Evolutionary conservation across 2,113 vertebrate genomes (phyloP).

Genomic region (Ochotona princeps): DNA sequence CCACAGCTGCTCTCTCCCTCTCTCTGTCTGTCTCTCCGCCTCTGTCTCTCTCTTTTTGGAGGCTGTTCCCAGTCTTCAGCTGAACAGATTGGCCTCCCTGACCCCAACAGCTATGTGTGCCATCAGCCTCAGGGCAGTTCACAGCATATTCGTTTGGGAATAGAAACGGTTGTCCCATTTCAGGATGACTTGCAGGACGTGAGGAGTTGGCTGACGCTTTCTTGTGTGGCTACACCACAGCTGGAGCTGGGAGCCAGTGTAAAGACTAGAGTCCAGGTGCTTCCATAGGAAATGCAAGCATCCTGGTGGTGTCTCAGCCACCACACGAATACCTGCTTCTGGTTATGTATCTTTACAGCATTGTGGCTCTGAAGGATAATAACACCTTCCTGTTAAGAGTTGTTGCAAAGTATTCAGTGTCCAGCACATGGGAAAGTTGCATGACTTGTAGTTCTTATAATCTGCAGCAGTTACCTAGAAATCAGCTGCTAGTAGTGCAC

Average conservation of each 20-base stretch:
- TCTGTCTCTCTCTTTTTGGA: background rate
- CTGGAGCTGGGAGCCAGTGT: too few species aligned
- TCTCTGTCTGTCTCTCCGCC: too few species aligned
- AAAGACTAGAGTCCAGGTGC: too few species aligned
- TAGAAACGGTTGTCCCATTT: background rate
- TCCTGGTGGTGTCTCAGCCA: too few species aligned
- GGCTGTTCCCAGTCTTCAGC: background rate
- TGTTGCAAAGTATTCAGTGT: background rate
- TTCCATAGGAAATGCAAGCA: too few species aligned
- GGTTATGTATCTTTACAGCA: background rate
- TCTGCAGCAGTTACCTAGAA: background rate
- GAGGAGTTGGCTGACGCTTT: background rate
- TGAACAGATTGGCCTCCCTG: background rate
- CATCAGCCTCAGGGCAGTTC: background rate
- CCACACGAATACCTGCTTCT: too few species aligned
- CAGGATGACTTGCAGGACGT: background rate
- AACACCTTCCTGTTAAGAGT: background rate
- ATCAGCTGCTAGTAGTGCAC: background rate
- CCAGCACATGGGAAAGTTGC: background rate
- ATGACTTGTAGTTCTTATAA: conserved; percentile 13
- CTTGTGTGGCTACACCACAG: background rate
- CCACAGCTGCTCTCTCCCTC: background rate
- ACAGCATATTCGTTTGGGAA: background rate
- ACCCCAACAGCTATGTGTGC: background rate
- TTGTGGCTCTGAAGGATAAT: background rate